Conservation (phyloP, 1,140 invertebrate species). For the Trichonephila inaurata region DNA sequence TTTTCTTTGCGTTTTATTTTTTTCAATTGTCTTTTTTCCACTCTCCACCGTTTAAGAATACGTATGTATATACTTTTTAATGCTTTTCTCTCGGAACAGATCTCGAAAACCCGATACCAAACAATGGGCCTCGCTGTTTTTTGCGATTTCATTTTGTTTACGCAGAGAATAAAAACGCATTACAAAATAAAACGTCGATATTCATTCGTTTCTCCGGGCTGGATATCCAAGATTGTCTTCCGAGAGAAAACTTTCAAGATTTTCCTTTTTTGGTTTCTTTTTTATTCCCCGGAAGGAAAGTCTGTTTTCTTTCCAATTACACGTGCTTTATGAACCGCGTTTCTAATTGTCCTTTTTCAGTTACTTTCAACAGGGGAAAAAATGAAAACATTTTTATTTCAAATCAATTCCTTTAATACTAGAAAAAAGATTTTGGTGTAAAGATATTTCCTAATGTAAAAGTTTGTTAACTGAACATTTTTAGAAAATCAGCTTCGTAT, state of each 20-base stretch:
- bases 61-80: slow-evolving; percentile 10
- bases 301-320: background rate
- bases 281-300: background rate
- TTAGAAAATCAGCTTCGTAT: too few relatives aligned
- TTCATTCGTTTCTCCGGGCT: slow-evolving; percentile 37
- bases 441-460: too few relatives aligned
- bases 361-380: too few relatives aligned
- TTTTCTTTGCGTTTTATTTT: background rate
- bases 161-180: slow-evolving; percentile 54
- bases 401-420: too few relatives aligned
- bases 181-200: slow-evolving; percentile 69
- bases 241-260: background rate
- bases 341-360: too few relatives aligned
- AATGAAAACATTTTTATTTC: too few relatives aligned
- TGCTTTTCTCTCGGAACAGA: background rate
- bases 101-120: slow-evolving; percentile 60
- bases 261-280: background rate
- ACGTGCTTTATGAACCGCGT: too few relatives aligned
- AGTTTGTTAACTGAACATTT: too few relatives aligned
- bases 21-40: slow-evolving; percentile 21
- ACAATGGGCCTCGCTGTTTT: slow-evolving; percentile 27
- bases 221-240: slow-evolving; percentile 34
- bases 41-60: background rate
- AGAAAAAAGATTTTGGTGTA: too few relatives aligned
- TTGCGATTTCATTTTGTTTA: slow-evolving; percentile 44